Conservation (phyloP, 2,113 vertebrate genomes). For the Dicerorhinus sumatrensis region DNA sequence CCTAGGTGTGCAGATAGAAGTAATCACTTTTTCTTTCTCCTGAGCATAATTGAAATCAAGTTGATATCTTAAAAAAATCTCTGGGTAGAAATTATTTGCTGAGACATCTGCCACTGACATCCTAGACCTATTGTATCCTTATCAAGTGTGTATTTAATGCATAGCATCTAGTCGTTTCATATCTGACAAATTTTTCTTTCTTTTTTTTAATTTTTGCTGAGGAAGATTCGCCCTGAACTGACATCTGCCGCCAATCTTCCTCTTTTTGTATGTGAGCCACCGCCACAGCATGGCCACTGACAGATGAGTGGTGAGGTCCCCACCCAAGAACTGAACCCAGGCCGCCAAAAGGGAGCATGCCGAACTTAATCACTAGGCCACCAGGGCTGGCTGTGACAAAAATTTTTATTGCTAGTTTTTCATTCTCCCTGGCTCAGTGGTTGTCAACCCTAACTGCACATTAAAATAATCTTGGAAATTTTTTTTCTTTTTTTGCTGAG, state of each 20-base stretch:
- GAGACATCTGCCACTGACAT: neutral
- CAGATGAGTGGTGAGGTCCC: no score
- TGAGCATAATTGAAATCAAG: slow-evolving; percentile 29
- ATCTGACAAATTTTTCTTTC: neutral
- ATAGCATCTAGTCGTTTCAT: neutral
- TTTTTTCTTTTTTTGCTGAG: neutral
- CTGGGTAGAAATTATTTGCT: slow-evolving; percentile 37
- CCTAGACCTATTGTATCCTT: neutral
- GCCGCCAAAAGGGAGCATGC: no score
- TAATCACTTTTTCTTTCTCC: neutral
- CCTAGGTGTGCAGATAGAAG: neutral
- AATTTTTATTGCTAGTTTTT: neutral
- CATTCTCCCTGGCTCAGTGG: neutral
- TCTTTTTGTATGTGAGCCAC: no score
- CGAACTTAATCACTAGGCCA: no score
- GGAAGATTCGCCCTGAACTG: no score
- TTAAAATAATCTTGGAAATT: slow-evolving; percentile 12
- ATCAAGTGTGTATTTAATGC: neutral
- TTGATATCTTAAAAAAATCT: neutral
- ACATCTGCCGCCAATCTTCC: no score
- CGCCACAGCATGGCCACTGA: no score
- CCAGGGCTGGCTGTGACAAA: neutral
- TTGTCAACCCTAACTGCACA: neutral
- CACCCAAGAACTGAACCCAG: no score
- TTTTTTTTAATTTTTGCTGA: no score